These are phyloP conservation scores for Lepidostoma basale DNA, from an alignment of 1,140 invertebrate species.

Conservation along the genomic window DNA sequence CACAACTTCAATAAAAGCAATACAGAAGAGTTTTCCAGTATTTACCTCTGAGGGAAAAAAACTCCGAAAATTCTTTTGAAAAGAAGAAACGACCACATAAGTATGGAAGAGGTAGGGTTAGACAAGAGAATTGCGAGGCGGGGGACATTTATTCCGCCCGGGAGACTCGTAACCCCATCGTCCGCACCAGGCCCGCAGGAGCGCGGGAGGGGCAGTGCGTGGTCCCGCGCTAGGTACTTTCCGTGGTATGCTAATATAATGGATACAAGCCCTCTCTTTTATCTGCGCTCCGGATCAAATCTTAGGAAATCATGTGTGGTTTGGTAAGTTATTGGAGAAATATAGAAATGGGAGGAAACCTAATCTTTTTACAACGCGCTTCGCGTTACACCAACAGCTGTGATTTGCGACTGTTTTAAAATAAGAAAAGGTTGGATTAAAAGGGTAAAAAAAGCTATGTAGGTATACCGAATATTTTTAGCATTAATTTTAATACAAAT, in stretches of 20 bases:
- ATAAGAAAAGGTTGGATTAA: too few species aligned
- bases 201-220: constrained; percentile 30
- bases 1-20: constrained; percentile 32
- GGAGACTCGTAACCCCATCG: constrained; percentile 46
- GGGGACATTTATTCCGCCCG: constrained; percentile 46
- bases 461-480: too few species aligned
- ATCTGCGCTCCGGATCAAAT: constrained; percentile 45
- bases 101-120: constrained; percentile 39
- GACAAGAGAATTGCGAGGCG: constrained; percentile 41
- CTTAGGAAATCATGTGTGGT: constrained; percentile 44
- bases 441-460: too few species aligned
- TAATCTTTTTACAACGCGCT: constrained; percentile 36
- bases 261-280: constrained; percentile 35
- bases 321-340: constrained; percentile 42
- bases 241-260: constrained; percentile 46
- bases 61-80: constrained; percentile 25
- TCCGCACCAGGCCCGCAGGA: constrained; percentile 44
- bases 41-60: constrained; percentile 30
- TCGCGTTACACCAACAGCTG: background rate
- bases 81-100: constrained; percentile 33
- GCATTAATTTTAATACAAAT: too few species aligned
- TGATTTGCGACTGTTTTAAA: too few species aligned
- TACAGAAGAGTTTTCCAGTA: constrained; percentile 29
- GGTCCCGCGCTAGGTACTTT: constrained; percentile 22
- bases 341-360: constrained; percentile 30